Evolutionary conservation across 2,888 invertebrate species (phyloP), one percentile per base, ranked within the genome.

Genomic region (Latheticus oryzae): DNA sequence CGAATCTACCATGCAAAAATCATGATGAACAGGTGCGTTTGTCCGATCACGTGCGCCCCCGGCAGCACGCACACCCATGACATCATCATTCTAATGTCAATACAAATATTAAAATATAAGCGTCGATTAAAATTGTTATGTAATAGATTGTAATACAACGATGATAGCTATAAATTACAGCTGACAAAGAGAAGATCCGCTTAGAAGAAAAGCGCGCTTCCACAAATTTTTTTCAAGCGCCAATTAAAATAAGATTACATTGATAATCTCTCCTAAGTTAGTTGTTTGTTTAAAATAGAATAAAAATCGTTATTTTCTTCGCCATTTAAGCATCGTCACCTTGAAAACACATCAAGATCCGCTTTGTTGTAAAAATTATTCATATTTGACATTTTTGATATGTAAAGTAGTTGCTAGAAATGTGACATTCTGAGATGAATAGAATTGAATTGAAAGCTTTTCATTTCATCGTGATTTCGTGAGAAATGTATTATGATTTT

Each of bases 51-150:
- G 37, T 50, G 50, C 11, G 21, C 40, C 45, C 30, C 42, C 42
- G 32, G 15, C 35, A 26, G 12, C 48, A 48, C 35, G 48, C 48
- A 48, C 48, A 37, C 37, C 35, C 16, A 24, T 48, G 48, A 48
- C 35, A 48, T 48, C 48, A 48, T 35, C 24, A 7, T 26, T 37
- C 35, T 8, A 48, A 35, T 35, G 28, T 15, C 43, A 43, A 43
- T 16, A 28, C 9, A 9, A 8, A 7, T 35, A 23, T 35, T 35
- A 17, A 47, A 9, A 33, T 11, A 23, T 33, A 15, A 32, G 32
- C 45, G 7, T 23, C 5, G 28, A 28, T 12, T 11, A 28, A 16
- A 30, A 45, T 16, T 8, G 21, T 47, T 47, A 32, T 32, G 45
- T 47, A 47, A 47, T 21, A 40, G 11, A 16, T n/a, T n/a, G n/a